Base-by-base conservation (phyloP, 1,140 invertebrate genomes). In the Tyrophagus putrescentiae region DNA sequence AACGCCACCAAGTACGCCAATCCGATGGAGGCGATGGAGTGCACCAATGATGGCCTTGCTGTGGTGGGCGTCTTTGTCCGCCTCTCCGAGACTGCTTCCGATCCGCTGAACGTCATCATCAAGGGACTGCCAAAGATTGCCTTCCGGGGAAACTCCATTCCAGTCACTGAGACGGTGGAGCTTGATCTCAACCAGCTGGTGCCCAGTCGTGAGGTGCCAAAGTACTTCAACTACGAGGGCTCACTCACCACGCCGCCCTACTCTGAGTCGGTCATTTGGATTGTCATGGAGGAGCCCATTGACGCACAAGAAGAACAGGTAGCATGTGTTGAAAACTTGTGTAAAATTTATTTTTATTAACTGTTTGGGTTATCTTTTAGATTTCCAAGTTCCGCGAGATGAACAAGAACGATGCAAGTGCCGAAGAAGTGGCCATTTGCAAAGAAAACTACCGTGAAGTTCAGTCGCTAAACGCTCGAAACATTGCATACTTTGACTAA, bases 241-340 rank as follows among this genome's bases (percentile, higher is more conserved):
- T 97, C 92, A 0, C 73, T 99, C 62, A 98, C 95, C 16, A 96
- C 94, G 1, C 94, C 95, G 11, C 94, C 95, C 0, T 95, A 87
- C 74, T 84, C 82, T 25, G 95, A 99, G 76, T 89, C 84, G 68
- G 94, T 99, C 56, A 88, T 83, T 42, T 99, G 95, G 95, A 91
- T 97, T 60, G 81, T 99, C 0, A 95, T 97, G 71, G 87, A 92
- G 68, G 81, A 90, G 34, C 84, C 87, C 6, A 82, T 97, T 33
- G 78, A 86, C 75, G 80, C 94, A 2, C 92, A 89, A 0, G 78
- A 82, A 65, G 81, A 87, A 68, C 92, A 97, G 78, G 82, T 93
- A 65, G 73, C n/a, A n/a, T n/a, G n/a, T n/a, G n/a, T n/a, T 68
- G 53, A 7, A 25, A 25, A 18, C 45, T 25, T 48, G 18, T 9